Evolutionary conservation across 2,113 vertebrate species (phyloP).

Genomic region (Columba livia): DNA sequence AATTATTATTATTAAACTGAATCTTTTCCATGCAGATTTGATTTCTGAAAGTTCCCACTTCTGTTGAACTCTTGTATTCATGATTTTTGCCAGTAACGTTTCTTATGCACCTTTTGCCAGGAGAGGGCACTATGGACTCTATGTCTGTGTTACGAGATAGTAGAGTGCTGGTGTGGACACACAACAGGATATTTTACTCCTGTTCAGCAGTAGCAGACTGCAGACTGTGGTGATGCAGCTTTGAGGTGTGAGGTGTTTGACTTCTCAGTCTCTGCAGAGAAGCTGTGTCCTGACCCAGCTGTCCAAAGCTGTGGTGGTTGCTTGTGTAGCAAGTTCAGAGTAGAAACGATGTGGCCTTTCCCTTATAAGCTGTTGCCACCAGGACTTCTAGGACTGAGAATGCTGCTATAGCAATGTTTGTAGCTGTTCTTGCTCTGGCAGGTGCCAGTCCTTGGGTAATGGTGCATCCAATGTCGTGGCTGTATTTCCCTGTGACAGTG

Average conservation of each 20-base stretch:
- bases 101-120: not conserved
- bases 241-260: not conserved
- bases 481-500: not conserved
- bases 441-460: not conserved
- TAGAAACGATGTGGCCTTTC: not conserved
- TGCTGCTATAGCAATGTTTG: not conserved
- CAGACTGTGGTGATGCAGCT: accelerated
- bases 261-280: not conserved
- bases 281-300: not conserved
- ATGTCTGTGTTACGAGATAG: not conserved
- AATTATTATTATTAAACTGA: not conserved
- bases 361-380: not conserved
- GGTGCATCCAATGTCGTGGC: not conserved
- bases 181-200: not conserved
- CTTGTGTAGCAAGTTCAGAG: not conserved
- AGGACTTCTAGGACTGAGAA: not conserved
- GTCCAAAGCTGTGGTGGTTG: not conserved
- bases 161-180: not conserved
- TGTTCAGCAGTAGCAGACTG: not conserved
- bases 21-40: not conserved
- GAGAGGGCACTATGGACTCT: constrained; percentile 35
- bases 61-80: not conserved
- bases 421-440: constrained; percentile 1
- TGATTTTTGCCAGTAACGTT: not conserved
- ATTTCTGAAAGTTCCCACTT: not conserved